Base-by-base conservation (phyloP, 2,113 vertebrate genomes). In the Malurus alboscapulatus region DNA sequence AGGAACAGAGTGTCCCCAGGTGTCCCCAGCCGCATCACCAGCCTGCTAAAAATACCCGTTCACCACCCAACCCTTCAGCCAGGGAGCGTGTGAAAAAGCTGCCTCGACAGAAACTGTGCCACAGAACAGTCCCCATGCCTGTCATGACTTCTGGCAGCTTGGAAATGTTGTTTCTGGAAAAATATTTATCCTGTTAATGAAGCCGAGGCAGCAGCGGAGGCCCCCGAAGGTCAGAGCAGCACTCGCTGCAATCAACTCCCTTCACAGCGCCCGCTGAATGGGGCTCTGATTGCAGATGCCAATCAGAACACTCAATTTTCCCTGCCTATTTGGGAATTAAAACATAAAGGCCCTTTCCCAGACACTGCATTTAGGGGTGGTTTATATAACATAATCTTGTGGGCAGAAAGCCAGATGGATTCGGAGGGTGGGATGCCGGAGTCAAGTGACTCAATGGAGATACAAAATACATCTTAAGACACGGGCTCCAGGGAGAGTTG, bases 111-210 rank as follows among this genome's bases (percentile, higher is more conserved):
- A 47, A 32, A 38, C 36, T 16, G 2, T 38, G 66, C 85, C 80
- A 42, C 54, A 25, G 75, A 36, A 7, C 0, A 84, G 83, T 84
- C 63, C 83, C 78, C 47, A 59, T 67, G 77, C 90, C 83, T 58
- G 58, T 66, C 92, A 61, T 57, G 96, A 93, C 92, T 96, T 48
- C 92, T 96, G 88, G 87, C 92, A 93, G 92, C 68, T 96, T 71
- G 8, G 51, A 97, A 97, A 96, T 90, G 93, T 95, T 97, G 96
- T 97, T 97, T 96, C 94, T 94, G 94, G 96, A 94, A 93, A 96
- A 97, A 97, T 97, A 97, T 97, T 97, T 97, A 97, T 94, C 95
- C 95, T 90, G 83, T 91, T 97, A 97, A 97, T 96, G 96, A 96
- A 96, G 94, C 90, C 10, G 87, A 95, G 90, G 95, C 95, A 90